Evolutionary conservation across 1,140 invertebrate genomes (phyloP), one percentile per base, ranked within the genome.

Genomic region (Cotesia chilonis): DNA sequence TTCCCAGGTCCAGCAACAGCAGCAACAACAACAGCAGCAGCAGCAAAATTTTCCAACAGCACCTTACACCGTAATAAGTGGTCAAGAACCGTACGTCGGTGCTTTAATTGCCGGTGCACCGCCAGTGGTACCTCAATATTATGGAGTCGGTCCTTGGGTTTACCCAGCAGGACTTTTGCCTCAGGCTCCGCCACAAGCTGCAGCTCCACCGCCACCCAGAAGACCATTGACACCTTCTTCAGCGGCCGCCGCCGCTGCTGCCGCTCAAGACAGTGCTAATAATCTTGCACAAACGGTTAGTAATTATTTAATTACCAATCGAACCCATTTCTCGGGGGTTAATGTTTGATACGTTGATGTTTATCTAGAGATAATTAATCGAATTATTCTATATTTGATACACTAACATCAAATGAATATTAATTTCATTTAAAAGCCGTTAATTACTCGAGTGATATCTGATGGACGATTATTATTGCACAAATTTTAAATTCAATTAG

Each of bases 31-130:
- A 73, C 92, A 93, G 74, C 93, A 90, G 79, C 89, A 85, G 88
- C 89, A 85, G 90, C 90, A 83, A 89, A 93, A 76, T 90, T 93
- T 87, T 89, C 92, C 75, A 89, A 92, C 84, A 37, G 91, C 94
- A 57, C 95, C 95, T 17, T 97, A 97, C 81, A 93, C 97, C 71
- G 93, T 97, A 78, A 96, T 96, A 85, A 91, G 93, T 52, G 91
- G 90, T 0, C 93, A 94, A 81, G 92, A 93, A 72, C 91, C 91
- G 3, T 92, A 92, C 79, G 89, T 90, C 14, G 88, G 89, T 64
- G 88, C 90, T 3, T 82, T 92, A 75, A 90, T 90, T 76, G 89
- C 91, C 76, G 89, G 89, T 79, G 93, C 91, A 81, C 88, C 89
- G 3, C 88, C 89, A 5, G 89, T 90, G 6, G 91, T 94, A 75